A percentile compares a stretch with the other conserved stretches of the same genome.
phyloP scores from a whole-genome alignment of 2,797 vertebrate genomes.

The Tenualosa ilisha region DNA sequence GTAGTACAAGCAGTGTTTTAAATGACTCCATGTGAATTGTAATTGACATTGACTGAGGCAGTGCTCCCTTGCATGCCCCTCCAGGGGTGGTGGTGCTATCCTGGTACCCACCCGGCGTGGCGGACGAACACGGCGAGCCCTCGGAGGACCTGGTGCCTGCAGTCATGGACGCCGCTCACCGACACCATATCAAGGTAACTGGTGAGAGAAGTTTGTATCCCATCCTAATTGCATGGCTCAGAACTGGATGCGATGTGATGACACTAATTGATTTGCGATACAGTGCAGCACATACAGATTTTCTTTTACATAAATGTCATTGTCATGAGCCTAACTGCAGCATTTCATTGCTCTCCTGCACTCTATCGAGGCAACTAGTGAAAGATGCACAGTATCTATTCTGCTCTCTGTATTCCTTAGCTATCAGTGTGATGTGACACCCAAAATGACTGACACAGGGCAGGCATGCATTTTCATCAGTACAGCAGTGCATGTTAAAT shows the following conservation, averaged over 20 bases:
- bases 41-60: slow-evolving; percentile 22
- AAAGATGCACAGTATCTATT: no score
- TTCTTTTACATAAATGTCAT: no score
- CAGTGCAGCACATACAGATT: no score
- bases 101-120: slow-evolving; percentile 85
- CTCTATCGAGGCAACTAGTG: no score
- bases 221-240: neutral
- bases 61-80: slow-evolving; percentile 20
- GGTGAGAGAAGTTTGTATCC: slow-evolving; percentile 38
- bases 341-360: no score
- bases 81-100: slow-evolving; percentile 85
- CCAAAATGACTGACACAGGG: no score
- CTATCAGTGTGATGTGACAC: no score
- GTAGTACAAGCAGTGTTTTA: neutral
- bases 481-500: no score
- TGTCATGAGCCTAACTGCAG: no score
- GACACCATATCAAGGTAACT: slow-evolving; percentile 85
- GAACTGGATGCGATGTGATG: no score
- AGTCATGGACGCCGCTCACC: slow-evolving; percentile 84
- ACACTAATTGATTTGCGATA: neutral
- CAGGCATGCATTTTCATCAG: no score
- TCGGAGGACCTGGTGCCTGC: slow-evolving; percentile 84
- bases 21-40: neutral
- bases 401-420: no score
- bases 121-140: slow-evolving; percentile 84